Percentiles rank a stretch among this genome's conserved stretches.
phyloP scores from a whole-genome alignment of 2,888 invertebrate genomes.

The Cheilosia grossa region DNA sequence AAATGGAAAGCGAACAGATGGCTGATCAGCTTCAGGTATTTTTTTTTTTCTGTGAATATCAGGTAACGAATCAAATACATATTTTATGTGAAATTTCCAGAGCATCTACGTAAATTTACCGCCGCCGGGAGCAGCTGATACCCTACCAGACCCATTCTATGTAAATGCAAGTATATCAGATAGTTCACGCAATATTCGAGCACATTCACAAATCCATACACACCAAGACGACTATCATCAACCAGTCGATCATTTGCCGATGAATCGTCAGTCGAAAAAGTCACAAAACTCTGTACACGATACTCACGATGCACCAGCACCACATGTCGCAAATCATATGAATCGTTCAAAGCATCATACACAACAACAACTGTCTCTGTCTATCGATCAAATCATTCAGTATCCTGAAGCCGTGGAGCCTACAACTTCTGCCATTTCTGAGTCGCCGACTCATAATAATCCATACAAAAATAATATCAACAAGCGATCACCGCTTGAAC shows the following conservation, averaged over 20 bases:
- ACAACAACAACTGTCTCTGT: slow-evolving; percentile 50
- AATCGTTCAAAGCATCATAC: slow-evolving; percentile 45
- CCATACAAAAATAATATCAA: slow-evolving; percentile 67
- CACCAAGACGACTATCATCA: slow-evolving; percentile 35
- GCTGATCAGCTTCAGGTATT: slow-evolving; percentile 84
- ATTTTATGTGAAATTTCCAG: slow-evolving; percentile 69
- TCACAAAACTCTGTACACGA: slow-evolving; percentile 74
- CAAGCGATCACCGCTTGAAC: slow-evolving; percentile 77
- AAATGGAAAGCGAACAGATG: slow-evolving; percentile 83
- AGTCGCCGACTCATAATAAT: slow-evolving; percentile 58
- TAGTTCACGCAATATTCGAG: slow-evolving; percentile 45
- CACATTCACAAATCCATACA: slow-evolving; percentile 43
- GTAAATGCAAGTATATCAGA: slow-evolving; percentile 80
- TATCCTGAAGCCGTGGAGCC: slow-evolving; percentile 80
- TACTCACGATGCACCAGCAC: slow-evolving; percentile 71
- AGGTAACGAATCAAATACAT: neutral
- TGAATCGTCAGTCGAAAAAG: slow-evolving; percentile 49
- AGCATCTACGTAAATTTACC: slow-evolving; percentile 82
- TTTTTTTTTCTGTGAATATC: neutral
- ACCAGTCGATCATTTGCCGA: slow-evolving; percentile 33
- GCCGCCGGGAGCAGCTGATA: slow-evolving; percentile 78
- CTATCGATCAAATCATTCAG: slow-evolving; percentile 79
- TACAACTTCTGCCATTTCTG: slow-evolving; percentile 31
- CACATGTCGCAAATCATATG: slow-evolving; percentile 55
- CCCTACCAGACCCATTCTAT: slow-evolving; percentile 79